phyloP scores from a whole-genome alignment of 2,797 vertebrate species.

The Morelia viridis region DNA sequence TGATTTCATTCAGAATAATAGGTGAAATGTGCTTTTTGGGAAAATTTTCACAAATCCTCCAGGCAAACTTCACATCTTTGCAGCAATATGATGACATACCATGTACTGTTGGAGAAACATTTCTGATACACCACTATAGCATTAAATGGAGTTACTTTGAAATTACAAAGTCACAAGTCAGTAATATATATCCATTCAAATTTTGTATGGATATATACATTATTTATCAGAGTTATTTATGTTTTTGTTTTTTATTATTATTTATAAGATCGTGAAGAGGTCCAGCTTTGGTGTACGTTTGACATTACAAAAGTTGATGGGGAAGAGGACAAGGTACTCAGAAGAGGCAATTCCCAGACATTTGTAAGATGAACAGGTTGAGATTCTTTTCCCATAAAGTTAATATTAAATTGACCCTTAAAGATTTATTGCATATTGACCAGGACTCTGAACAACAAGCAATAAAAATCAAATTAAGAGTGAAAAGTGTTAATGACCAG shows the following conservation, averaged over 20 bases:
- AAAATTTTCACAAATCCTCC: constrained; percentile 1
- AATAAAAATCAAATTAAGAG: constrained; percentile 18
- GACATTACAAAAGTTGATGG: not conserved
- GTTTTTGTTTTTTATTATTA: not conserved
- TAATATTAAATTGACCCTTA: not conserved
- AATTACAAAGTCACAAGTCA: not conserved
- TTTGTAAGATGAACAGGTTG: not conserved
- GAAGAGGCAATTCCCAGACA: not conserved
- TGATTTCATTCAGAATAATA: constrained; percentile 24
- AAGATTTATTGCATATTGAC: not conserved
- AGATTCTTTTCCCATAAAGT: not conserved
- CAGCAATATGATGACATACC: not conserved
- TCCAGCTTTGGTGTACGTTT: not conserved
- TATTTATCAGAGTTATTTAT: not conserved
- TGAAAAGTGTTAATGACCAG: not conserved
- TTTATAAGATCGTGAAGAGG: not conserved
- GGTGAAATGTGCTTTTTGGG: constrained; percentile 20
- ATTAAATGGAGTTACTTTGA: not conserved
- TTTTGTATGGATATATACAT: constrained; percentile 27
- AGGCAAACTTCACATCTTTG: constrained; percentile 29
- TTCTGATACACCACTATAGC: not conserved
- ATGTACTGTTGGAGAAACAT: not conserved
- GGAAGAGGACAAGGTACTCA: not conserved
- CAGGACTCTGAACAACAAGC: not conserved
- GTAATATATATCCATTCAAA: not conserved